These are phyloP conservation scores for Leucoraja ocellata DNA, from an alignment of 2,797 vertebrate genomes.

Conservation along the genomic window DNA sequence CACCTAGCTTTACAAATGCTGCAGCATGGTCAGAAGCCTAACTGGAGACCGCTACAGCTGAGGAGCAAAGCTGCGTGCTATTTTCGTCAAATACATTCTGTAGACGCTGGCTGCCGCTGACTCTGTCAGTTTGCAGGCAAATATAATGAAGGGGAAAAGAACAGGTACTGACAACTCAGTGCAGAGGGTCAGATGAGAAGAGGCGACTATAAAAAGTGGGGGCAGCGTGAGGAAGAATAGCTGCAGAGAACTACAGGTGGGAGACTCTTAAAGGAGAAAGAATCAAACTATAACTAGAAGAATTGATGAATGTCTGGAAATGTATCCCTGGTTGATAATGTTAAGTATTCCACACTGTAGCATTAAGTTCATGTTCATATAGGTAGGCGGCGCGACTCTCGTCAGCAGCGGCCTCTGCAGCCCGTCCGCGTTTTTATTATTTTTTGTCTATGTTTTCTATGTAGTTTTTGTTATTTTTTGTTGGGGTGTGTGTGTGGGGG, in stretches of 20 bases:
- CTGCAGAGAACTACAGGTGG: not conserved
- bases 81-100: not conserved
- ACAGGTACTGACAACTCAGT: not conserved
- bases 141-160: not conserved
- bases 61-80: not conserved
- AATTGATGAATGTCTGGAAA: not conserved
- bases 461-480: too few species aligned
- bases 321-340: too few species aligned
- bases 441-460: too few species aligned
- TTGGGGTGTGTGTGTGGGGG: too few species aligned
- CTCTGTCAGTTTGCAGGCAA: not conserved
- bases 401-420: too few species aligned
- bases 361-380: too few species aligned
- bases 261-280: not conserved
- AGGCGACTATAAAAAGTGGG: not conserved
- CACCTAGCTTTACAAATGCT: not conserved
- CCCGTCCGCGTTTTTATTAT: too few species aligned
- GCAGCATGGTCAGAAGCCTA: not conserved
- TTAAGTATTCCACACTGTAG: too few species aligned
- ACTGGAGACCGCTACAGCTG: too few species aligned
- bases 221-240: not conserved
- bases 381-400: too few species aligned
- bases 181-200: not conserved
- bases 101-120: not conserved
- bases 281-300: not conserved